Evolutionary conservation across 2,888 invertebrate species (phyloP).

Genomic region (Melipona beecheii): DNA sequence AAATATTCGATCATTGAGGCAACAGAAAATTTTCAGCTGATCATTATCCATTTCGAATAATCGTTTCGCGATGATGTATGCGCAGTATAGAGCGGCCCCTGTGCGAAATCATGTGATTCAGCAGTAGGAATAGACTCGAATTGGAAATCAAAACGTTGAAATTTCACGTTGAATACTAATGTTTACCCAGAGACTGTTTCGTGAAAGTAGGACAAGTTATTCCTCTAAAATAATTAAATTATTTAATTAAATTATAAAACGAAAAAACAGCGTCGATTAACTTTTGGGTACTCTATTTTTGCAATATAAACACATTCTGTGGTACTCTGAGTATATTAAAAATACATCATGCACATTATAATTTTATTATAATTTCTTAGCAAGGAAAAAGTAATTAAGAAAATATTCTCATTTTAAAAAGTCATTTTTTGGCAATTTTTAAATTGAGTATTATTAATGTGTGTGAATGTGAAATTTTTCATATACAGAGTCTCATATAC

Average conservation of each 20-base stretch:
- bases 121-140: no score
- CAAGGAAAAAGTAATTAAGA: no score
- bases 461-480: no score
- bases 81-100: background rate
- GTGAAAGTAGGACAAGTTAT: background rate
- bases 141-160: background rate
- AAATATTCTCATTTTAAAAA: no score
- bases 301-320: no score
- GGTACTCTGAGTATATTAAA: no score
- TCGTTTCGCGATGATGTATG: conserved; percentile 2
- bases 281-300: background rate
- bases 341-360: no score
- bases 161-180: background rate
- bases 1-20: conserved; percentile 9
- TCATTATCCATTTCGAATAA: conserved; percentile 10
- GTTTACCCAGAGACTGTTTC: background rate
- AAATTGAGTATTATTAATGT: no score
- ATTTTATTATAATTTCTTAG: no score
- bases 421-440: no score
- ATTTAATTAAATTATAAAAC: background rate
- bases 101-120: background rate
- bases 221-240: background rate
- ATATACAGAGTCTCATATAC: no score
- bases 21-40: conserved; percentile 14
- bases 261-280: background rate